phyloP scores from a whole-genome alignment of 2,113 vertebrate species.

The Monarcha castaneiventris region DNA sequence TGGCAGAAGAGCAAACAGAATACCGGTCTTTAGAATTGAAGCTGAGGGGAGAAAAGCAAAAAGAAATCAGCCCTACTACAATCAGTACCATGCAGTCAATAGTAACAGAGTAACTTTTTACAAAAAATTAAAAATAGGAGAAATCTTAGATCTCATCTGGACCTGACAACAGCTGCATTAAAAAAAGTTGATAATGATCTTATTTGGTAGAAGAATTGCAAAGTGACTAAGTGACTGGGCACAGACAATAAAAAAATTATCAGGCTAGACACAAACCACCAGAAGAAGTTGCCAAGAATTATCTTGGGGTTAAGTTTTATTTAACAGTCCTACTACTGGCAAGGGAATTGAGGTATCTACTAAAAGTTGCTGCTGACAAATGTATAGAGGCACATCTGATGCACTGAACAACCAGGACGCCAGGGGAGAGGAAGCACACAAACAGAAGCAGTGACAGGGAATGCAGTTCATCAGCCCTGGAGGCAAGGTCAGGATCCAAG shows the following conservation, averaged over 20 bases:
- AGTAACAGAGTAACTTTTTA: background rate
- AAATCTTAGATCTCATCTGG: background rate
- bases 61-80: background rate
- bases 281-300: background rate
- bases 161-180: background rate
- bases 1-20: background rate
- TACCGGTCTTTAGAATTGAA: background rate
- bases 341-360: background rate
- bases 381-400: background rate
- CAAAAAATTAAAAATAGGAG: background rate
- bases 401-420: background rate
- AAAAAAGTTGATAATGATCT: background rate
- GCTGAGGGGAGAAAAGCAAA: background rate
- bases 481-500: background rate
- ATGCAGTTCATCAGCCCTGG: background rate
- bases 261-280: background rate
- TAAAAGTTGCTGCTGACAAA: background rate
- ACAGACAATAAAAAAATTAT: background rate
- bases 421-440: background rate
- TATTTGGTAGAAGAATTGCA: background rate
- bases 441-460: background rate
- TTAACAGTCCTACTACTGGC: background rate
- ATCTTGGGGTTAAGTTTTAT: background rate
- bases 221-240: background rate
- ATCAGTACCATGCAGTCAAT: background rate